A percentile compares a stretch with the other conserved stretches of the same genome.
phyloP scores from a whole-genome alignment of 2,113 vertebrate genomes.

The Zosterops pallidus region DNA sequence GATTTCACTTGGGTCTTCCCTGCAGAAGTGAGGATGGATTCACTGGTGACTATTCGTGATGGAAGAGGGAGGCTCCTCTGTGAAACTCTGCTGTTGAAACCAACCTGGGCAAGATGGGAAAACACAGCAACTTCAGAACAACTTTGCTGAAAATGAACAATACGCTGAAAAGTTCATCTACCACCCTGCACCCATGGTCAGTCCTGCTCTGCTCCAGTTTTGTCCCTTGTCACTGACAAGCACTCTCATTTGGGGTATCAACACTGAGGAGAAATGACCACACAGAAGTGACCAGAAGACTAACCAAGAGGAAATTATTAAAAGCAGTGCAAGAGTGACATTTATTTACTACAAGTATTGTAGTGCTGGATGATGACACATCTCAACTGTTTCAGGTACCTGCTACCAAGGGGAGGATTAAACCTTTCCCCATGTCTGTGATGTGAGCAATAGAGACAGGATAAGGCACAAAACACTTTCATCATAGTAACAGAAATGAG shows the following conservation, averaged over 20 bases:
- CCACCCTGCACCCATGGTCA: background rate
- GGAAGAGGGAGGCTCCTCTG: background rate
- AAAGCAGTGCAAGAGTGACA: background rate
- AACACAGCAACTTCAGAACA: background rate
- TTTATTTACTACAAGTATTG: background rate
- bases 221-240: fast-evolving
- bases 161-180: background rate
- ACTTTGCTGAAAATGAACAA: background rate
- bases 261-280: background rate
- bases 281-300: background rate
- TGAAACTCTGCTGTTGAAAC: background rate
- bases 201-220: background rate
- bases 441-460: background rate
- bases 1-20: background rate
- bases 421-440: background rate
- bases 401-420: background rate
- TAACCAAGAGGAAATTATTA: no score
- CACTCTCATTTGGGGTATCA: background rate
- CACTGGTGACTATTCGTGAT: background rate
- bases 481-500: background rate
- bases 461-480: background rate
- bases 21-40: background rate
- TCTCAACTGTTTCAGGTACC: background rate
- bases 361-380: background rate
- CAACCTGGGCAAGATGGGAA: background rate